Evolutionary conservation across 2,888 invertebrate species (phyloP), one percentile per base, ranked within the genome.

Genomic region (Isoperla grammatica): DNA sequence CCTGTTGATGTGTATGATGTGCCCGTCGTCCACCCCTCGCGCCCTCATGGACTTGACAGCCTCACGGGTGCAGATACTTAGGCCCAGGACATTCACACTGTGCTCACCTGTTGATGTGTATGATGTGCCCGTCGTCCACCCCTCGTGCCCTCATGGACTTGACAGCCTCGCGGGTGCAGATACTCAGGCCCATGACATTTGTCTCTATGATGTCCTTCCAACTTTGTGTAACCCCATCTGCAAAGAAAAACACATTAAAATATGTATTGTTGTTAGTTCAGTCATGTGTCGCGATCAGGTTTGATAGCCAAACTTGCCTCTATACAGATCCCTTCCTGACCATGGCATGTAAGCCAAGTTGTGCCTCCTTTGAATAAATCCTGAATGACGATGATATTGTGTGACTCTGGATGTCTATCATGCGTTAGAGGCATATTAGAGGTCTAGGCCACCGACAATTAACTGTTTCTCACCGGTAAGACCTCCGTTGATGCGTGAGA

Each of bases 81-180:
- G n/a, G n/a, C n/a, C n/a, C n/a, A n/a, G n/a, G n/a, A n/a, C n/a
- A n/a, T n/a, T n/a, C n/a, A n/a, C n/a, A n/a, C n/a, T n/a, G n/a
- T n/a, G n/a, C n/a, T n/a, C n/a, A 29, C 29, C 29, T 29, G 29
- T 29, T 29, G 29, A 29, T 29, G 29, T 29, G 29, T 29, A 29
- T 29, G 62, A 85, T 79, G 64, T 85, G 83, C 0, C 83, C 84
- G 45, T 77, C 76, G 50, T 73, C 68, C 1, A 75, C 72, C 1
- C 74, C 72, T 42, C 75, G 72, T 35, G 75, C 75, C 35, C 74
- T 74, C 81, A 85, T 82, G 0, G 77, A 73, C 59, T 77, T 76
- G 0, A 80, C 67, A 0, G 81, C 77, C 79, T 77, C 29, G 29
- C 29, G 29, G 5, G 29, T 29, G 29, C 29, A 29, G 29, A 29